Percentiles rank a stretch among this genome's conserved stretches.
Conservation (phyloP, 2,797 vertebrate genomes). For the Siniperca obscura region DNA sequence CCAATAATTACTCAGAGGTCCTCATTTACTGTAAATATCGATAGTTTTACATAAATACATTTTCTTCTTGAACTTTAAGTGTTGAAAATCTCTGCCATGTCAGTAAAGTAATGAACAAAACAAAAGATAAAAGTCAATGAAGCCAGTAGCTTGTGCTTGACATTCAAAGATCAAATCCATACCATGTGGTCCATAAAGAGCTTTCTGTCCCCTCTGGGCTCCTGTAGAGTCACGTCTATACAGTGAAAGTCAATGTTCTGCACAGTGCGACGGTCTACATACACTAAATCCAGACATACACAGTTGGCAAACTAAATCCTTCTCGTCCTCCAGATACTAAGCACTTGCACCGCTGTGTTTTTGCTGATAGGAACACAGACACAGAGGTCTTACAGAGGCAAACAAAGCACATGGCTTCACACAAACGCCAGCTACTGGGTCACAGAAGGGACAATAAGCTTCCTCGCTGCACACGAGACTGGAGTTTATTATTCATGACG, state of each 20-base stretch:
- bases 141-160: constrained; percentile 12
- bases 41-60: background rate
- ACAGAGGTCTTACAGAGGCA: constrained; percentile 10
- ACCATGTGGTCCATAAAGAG: background rate
- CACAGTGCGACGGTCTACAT: background rate
- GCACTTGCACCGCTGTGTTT: constrained; percentile 4
- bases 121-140: background rate
- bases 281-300: constrained; percentile 31
- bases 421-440: background rate
- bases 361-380: constrained; percentile 9
- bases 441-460: constrained; percentile 26
- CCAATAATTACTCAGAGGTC: background rate
- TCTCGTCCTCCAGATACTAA: constrained; percentile 21
- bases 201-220: constrained; percentile 28
- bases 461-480: background rate
- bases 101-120: background rate
- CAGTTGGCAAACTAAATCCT: constrained; percentile 18
- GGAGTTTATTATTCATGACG: background rate
- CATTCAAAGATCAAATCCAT: constrained; percentile 42
- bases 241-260: background rate
- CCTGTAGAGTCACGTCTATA: background rate
- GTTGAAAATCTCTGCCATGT: background rate
- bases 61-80: background rate
- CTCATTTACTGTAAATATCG: no score
- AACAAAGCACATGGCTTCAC: constrained; percentile 6